Evolutionary conservation across 2,888 invertebrate species (phyloP), one percentile per base, ranked within the genome.

Genomic region (Drosophila barbarae): DNA sequence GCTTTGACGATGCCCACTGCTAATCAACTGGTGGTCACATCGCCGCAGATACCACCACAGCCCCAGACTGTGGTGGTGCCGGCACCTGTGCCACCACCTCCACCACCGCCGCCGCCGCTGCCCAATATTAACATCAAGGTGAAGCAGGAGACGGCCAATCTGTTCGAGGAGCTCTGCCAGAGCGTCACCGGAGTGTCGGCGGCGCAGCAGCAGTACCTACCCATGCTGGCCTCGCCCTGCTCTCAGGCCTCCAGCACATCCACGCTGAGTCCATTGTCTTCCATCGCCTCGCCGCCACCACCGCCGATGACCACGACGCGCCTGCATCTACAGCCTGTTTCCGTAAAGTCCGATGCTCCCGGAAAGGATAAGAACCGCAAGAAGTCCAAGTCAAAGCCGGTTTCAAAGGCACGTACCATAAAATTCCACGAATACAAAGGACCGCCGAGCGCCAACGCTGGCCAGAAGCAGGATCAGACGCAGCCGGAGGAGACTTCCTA

Each of bases 391-490:
- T 93, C 94, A 39, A 96, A 96, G 89, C 93, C 93, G 26, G 92
- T 93, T 59, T 94, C 95, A 1, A 96, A 96, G 89, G 92, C 95
- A 21, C 92, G 95, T 77, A 95, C 95, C 57, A 98, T 98, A 84
- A 98, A 98, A 90, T 98, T 98, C 90, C 98, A 98, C 90, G 98
- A 98, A 90, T 96, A 97, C 89, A 96, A 96, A 90, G 97, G 97
- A 36, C 97, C 97, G 30, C 97, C 98, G 71, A 96, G 93, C 90
- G 88, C 88, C 8, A 47, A 47, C 13, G 95, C 96, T 18, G 95
- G 95, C 79, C 92, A 92, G 52, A 88, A 88, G 49, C 91, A 92
- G 21, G 92, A 93, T 12, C 91, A 91, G 12, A 56, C 75, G 30
- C 84, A 83, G 50, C 78, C 87, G 26, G 89, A 89, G 56, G 97